A percentile compares a stretch with the other conserved stretches of the same genome.
Conservation (phyloP, 2,113 vertebrate genomes). For the Acanthochromis polyacanthus region DNA sequence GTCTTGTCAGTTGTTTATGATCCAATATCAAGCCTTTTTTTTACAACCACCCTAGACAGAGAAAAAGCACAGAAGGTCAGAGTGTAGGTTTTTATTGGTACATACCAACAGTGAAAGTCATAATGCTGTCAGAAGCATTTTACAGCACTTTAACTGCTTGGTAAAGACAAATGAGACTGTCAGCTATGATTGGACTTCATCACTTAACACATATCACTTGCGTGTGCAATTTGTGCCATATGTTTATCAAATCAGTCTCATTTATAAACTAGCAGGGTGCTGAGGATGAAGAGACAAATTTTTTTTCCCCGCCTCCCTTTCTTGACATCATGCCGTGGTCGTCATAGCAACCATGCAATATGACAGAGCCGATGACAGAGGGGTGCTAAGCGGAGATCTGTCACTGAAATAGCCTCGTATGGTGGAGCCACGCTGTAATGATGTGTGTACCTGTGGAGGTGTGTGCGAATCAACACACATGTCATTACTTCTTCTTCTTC, state of each 20-base stretch:
- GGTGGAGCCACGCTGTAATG: slow-evolving; percentile 62
- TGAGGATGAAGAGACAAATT: slow-evolving; percentile 73
- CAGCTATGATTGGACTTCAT: slow-evolving; percentile 28
- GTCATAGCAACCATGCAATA: slow-evolving; percentile 89
- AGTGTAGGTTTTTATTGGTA: slow-evolving; percentile 65
- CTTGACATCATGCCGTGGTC: slow-evolving; percentile 87
- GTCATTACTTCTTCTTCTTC: slow-evolving; percentile 48
- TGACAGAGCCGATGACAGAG: slow-evolving; percentile 91
- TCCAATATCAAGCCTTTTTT: slow-evolving; percentile 69
- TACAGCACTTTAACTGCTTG: slow-evolving; percentile 52
- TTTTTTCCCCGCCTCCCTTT: slow-evolving; percentile 80
- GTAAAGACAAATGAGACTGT: slow-evolving; percentile 43
- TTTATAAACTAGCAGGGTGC: slow-evolving; percentile 87
- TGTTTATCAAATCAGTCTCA: slow-evolving; percentile 85
- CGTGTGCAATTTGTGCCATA: not conserved
- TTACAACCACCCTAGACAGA: slow-evolving; percentile 43
- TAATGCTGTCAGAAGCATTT: slow-evolving; percentile 60
- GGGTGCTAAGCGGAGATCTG: slow-evolving; percentile 88
- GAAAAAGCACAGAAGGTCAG: slow-evolving; percentile 54
- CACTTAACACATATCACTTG: slow-evolving; percentile 16
- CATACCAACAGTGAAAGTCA: slow-evolving; percentile 52
- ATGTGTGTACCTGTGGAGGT: slow-evolving; percentile 50
- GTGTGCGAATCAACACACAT: slow-evolving; percentile 9
- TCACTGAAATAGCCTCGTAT: slow-evolving; percentile 84
- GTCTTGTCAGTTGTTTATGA: slow-evolving; percentile 74